Base-by-base conservation (phyloP, 2,888 invertebrate genomes). In the Dicycla oo region DNA sequence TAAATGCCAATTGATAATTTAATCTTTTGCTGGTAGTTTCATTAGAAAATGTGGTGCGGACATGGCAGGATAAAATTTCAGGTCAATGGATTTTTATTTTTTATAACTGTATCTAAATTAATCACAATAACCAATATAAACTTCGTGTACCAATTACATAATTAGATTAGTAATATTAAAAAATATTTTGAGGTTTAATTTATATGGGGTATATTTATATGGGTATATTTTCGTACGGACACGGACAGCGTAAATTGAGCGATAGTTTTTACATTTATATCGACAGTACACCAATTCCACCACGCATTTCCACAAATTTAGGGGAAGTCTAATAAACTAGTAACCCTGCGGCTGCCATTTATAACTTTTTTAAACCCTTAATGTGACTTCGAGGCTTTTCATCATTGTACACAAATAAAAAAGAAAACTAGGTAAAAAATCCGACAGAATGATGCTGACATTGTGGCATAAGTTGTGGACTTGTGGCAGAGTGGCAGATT, bases 311-410 rank as follows among this genome's bases (percentile, higher is more conserved):
- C 53, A 45, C 15, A 38, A 38, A 15, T 40, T 15, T 20, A n/a
- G 40, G 53, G 47, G 18, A 60, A 47, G 47, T 20, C 3, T 20
- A 51, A 23, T 40, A 47, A 13, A 30, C 23, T 53, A n/a, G 75
- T 34, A 75, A 75, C 68, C 53, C 58, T 47, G 13, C 1, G 2
- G 0, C 20, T 47, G 67, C 75, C 75, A 53, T 60, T 30, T 53
- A 23, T 6, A 10, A n/a, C 4, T 75, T 73, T 71, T 58, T 57
- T 7, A 47, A 73, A 53, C 23, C 15, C 8, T 20, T 23, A n/a
- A 40, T 75, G 7, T 47, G 26, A 40, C 58, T 53, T 43, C 30
- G 18, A 40, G 73, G 58, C 68, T 68, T 74, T 74, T 74, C 2
- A 65, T 23, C 11, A 20, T 30, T n/a, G 1, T 1, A 30, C 2